These are phyloP conservation scores for Lanistes nyassanus DNA, from an alignment of 1,140 invertebrate species.

Conservation along the genomic window DNA sequence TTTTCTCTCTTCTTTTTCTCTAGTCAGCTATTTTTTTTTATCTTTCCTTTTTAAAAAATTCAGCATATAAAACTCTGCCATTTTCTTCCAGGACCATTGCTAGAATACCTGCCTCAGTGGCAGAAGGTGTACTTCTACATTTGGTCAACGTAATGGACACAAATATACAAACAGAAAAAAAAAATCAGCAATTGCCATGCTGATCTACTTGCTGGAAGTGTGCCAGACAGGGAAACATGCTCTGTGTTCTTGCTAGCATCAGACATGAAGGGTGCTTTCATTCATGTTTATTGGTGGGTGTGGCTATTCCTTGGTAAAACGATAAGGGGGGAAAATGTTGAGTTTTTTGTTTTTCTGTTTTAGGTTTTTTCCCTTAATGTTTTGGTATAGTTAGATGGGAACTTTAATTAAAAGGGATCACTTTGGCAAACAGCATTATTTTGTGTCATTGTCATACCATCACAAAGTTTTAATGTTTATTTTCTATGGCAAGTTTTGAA, in stretches of 20 bases:
- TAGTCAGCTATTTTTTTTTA: neutral
- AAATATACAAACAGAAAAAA: neutral
- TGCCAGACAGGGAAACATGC: neutral
- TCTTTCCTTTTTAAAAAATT: neutral
- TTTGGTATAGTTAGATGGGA: neutral
- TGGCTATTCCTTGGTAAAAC: neutral
- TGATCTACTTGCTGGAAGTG: neutral
- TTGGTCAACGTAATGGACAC: conserved; percentile 71
- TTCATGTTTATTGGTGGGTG: neutral
- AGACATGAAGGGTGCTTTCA: neutral
- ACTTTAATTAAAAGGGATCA: neutral
- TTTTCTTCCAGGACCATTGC: conserved; percentile 69
- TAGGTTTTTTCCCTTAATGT: too few species aligned
- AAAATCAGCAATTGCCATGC: neutral
- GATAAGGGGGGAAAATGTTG: too few species aligned
- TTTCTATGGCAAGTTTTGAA: neutral
- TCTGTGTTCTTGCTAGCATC: neutral
- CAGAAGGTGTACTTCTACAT: conserved; percentile 89
- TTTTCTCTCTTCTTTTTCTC: neutral
- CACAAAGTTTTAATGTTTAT: neutral
- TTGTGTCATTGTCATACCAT: neutral
- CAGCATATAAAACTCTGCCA: neutral
- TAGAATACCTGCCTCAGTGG: conserved; percentile 83
- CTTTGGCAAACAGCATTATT: neutral
- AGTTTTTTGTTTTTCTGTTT: too few species aligned